phyloP scores from a whole-genome alignment of 2,888 invertebrate species.

The Deroplatys truncata region DNA sequence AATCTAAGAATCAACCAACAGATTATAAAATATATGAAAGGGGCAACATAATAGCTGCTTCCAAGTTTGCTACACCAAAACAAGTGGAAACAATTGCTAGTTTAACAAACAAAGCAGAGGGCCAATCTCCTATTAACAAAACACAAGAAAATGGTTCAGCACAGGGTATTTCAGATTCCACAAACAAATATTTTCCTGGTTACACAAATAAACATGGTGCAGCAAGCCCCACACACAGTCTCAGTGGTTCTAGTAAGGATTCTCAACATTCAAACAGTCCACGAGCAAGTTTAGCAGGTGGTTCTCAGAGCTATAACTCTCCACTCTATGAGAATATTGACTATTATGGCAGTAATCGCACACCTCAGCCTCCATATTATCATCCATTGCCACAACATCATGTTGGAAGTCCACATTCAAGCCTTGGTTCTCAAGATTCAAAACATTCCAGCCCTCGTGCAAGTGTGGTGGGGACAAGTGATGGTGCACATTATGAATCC shows the following conservation, averaged over 20 bases:
- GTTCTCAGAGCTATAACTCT: slow-evolving; percentile 40
- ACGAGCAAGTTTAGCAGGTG: slow-evolving; percentile 40
- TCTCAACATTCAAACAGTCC: slow-evolving; percentile 45
- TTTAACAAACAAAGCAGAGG: slow-evolving; percentile 19
- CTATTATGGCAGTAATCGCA: slow-evolving; percentile 58
- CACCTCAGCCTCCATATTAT: slow-evolving; percentile 58
- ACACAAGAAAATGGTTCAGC: background rate
- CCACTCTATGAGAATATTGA: slow-evolving; percentile 81
- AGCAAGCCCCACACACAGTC: slow-evolving; percentile 56
- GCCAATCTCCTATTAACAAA: slow-evolving; percentile 4
- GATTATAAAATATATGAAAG: slow-evolving; percentile 63
- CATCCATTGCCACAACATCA: slow-evolving; percentile 47
- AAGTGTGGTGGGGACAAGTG: slow-evolving; percentile 39
- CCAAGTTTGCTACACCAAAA: slow-evolving; percentile 74
- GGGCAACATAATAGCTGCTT: slow-evolving; percentile 69
- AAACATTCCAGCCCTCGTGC: slow-evolving; percentile 48
- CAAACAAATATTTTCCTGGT: slow-evolving; percentile 2
- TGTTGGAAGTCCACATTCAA: slow-evolving; percentile 43
- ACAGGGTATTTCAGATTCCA: background rate
- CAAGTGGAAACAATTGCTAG: slow-evolving; percentile 59
- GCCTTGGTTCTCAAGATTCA: slow-evolving; percentile 46
- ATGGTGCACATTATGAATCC: slow-evolving; percentile 52
- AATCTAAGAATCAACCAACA: slow-evolving; percentile 35
- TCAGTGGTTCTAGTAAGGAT: slow-evolving; percentile 58
- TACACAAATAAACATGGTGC: slow-evolving; percentile 37